A percentile compares a stretch with the other conserved stretches of the same genome.
phyloP scores from a whole-genome alignment of 2,113 vertebrate genomes.

The Saimiri boliviensis region DNA sequence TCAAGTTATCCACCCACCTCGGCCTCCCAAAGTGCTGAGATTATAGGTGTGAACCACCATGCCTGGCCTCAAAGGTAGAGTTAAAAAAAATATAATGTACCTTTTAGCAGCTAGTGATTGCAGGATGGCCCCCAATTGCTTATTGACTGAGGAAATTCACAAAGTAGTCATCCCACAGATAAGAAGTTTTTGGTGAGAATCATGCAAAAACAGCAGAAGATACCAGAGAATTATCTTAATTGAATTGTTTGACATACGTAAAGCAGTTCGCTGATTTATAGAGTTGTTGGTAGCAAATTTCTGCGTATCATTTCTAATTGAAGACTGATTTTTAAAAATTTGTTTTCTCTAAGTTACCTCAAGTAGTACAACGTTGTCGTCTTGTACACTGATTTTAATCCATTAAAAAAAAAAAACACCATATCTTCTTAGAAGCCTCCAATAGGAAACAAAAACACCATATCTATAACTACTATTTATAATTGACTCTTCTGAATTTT shows the following conservation, averaged over 20 bases:
- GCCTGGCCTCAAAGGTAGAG: background rate
- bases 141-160: background rate
- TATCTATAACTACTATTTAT: background rate
- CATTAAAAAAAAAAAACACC: background rate
- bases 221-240: background rate
- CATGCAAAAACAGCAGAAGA: background rate
- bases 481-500: conserved; percentile 17
- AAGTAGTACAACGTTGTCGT: background rate
- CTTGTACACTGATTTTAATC: background rate
- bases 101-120: conserved; percentile 1
- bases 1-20: background rate
- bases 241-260: background rate
- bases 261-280: background rate
- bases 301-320: background rate
- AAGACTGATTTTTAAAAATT: conserved; percentile 41
- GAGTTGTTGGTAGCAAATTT: background rate
- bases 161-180: background rate
- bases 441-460: background rate
- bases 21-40: background rate
- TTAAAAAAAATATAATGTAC: background rate
- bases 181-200: background rate
- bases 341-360: conserved; percentile 33
- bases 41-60: background rate
- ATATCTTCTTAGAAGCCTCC: background rate
- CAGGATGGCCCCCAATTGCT: background rate